Conservation (phyloP, 2,113 vertebrate genomes). For the Phalacrocorax aristotelis region DNA sequence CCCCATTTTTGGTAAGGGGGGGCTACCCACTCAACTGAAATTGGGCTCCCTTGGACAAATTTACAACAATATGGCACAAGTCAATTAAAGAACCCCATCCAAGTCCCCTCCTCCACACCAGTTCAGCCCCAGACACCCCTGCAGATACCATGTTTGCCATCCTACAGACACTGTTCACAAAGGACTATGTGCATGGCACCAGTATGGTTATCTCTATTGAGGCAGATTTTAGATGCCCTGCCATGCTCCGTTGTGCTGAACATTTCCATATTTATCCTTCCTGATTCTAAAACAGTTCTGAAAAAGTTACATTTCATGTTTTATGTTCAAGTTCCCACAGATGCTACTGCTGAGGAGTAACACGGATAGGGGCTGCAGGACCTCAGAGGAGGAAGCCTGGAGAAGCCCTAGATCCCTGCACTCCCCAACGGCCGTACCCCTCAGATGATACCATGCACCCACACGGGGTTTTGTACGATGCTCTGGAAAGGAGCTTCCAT, state of each 20-base stretch:
- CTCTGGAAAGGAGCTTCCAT: background rate
- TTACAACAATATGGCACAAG: background rate
- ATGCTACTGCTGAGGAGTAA: background rate
- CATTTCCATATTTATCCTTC: accelerated
- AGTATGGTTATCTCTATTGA: accelerated
- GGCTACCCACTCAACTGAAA: no score
- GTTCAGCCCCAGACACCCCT: background rate
- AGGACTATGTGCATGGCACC: accelerated
- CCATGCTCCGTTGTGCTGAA: background rate
- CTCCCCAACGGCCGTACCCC: accelerated
- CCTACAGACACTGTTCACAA: background rate
- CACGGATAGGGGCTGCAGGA: background rate
- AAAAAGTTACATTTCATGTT: accelerated
- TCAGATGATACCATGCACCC: accelerated
- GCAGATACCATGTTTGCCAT: accelerated
- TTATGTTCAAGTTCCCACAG: background rate
- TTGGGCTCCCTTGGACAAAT: accelerated
- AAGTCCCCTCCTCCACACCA: background rate
- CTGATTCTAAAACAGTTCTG: background rate
- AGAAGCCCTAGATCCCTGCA: background rate
- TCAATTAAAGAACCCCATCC: background rate
- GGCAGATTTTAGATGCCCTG: background rate
- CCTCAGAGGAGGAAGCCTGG: background rate
- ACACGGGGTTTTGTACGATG: background rate
- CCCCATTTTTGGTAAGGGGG: accelerated